Evolutionary conservation across 2,797 vertebrate genomes (phyloP).

Genomic region (Ceryle rudis): DNA sequence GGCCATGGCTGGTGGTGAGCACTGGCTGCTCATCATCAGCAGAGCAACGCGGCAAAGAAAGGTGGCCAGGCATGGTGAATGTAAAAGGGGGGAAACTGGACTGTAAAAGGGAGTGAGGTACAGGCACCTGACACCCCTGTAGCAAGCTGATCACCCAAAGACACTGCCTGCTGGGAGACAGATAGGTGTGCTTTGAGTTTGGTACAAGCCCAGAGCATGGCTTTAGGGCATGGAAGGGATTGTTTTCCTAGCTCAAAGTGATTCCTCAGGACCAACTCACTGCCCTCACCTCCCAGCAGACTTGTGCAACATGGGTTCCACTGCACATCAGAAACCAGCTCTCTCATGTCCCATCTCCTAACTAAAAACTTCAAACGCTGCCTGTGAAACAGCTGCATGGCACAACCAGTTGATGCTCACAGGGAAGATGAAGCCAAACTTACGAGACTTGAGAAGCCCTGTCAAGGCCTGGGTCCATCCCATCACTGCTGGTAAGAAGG

Average conservation of each 20-base stretch:
- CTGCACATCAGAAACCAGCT: neutral
- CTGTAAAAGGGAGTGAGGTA: neutral
- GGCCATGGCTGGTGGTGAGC: neutral
- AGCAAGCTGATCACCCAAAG: neutral
- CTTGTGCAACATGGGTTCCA: accelerated
- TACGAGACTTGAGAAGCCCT: neutral
- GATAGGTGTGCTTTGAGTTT: neutral
- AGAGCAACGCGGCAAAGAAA: accelerated
- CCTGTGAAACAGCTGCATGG: neutral
- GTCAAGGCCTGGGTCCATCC: neutral
- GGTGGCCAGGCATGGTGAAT: neutral
- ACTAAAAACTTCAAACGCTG: neutral
- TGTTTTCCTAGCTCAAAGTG: neutral
- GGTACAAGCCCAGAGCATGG: neutral
- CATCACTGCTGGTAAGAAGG: neutral
- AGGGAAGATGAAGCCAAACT: neutral
- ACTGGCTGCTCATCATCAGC: neutral
- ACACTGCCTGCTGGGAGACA: neutral
- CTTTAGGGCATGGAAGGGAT: neutral
- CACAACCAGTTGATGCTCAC: neutral
- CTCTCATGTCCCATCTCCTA: neutral
- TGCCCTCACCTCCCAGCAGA: neutral
- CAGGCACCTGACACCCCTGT: neutral
- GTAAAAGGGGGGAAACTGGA: accelerated
- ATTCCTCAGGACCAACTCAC: neutral